Conservation (phyloP, 2,113 vertebrate genomes). For the Oryzias javanicus region DNA sequence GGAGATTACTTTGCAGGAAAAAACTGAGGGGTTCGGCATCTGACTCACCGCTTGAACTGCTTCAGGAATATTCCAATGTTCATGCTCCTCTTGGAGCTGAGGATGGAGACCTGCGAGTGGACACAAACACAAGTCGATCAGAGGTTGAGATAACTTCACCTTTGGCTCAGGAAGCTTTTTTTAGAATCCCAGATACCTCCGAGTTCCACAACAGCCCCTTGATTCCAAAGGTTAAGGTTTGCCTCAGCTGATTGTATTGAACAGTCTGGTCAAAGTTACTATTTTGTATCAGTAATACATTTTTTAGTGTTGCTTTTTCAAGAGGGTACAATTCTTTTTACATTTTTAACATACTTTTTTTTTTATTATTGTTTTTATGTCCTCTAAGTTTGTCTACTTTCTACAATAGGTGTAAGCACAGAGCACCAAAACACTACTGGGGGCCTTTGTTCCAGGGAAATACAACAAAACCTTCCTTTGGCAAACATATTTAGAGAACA, state of each 20-base stretch:
- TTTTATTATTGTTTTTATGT: neutral
- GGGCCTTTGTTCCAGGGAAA: conserved; percentile 3
- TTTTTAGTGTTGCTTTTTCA: conserved; percentile 8
- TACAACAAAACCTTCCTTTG: conserved; percentile 38
- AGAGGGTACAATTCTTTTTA: conserved; percentile 19
- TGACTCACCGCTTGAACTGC: conserved; percentile 82
- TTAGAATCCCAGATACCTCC: conserved; percentile 11
- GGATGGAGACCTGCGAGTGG: conserved; percentile 72
- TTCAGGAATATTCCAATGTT: conserved; percentile 84
- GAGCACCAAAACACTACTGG: neutral
- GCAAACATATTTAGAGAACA: conserved; percentile 54
- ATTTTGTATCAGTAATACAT: conserved; percentile 5
- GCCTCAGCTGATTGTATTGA: conserved; percentile 38
- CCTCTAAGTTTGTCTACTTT: neutral
- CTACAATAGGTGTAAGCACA: neutral
- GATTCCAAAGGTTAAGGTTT: conserved; percentile 54
- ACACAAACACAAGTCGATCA: conserved; percentile 32
- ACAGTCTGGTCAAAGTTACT: conserved; percentile 27
- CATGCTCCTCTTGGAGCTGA: conserved; percentile 81
- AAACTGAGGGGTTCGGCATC: conserved; percentile 13
- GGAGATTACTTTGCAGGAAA: conserved; percentile 12
- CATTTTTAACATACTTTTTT: neutral
- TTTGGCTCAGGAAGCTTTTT: conserved; percentile 9
- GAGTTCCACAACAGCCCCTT: conserved; percentile 23
- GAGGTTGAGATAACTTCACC: conserved; percentile 26